A percentile compares a stretch with the other conserved stretches of the same genome.
Evolutionary conservation across 2,113 vertebrate genomes (phyloP).

Genomic region (Beaufortia kweichowensis): DNA sequence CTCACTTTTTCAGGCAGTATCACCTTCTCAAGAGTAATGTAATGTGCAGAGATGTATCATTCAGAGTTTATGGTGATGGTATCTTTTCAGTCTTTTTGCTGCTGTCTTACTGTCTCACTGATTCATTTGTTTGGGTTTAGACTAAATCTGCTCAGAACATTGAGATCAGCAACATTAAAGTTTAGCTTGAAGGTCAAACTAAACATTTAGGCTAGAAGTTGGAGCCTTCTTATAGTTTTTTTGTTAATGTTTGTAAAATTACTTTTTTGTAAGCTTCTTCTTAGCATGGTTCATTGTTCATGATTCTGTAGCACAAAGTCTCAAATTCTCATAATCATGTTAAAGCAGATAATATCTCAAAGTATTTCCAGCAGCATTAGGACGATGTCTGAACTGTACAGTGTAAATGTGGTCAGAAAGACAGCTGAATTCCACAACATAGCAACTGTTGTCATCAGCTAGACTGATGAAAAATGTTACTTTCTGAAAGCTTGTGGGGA

Average conservation of each 20-base stretch:
- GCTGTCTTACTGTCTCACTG: conserved; percentile 19
- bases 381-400: background rate
- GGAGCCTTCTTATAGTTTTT: too few relatives aligned
- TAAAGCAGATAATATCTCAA: background rate
- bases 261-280: background rate
- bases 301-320: conserved; percentile 2
- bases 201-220: background rate
- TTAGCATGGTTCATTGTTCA: conserved; percentile 11
- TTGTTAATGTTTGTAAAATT: too few relatives aligned
- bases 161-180: background rate
- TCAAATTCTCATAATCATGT: background rate
- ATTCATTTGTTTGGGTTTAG: conserved; percentile 5
- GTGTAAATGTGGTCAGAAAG: background rate
- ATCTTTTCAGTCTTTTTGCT: conserved; percentile 29
- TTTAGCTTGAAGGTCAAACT: background rate
- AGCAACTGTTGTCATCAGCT: conserved; percentile 26
- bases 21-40: background rate
- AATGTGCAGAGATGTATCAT: conserved; percentile 27
- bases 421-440: conserved; percentile 17
- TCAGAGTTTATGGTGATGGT: conserved; percentile 33
- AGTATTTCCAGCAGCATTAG: background rate
- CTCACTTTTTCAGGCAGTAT: conserved; percentile 2
- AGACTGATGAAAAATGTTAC: conserved; percentile 43
- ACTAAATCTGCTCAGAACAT: background rate
- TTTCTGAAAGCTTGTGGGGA: conserved; percentile 4